A percentile compares a stretch with the other conserved stretches of the same genome.
phyloP scores from a whole-genome alignment of 1,140 invertebrate species.

The Paraescarpia echinospica region DNA sequence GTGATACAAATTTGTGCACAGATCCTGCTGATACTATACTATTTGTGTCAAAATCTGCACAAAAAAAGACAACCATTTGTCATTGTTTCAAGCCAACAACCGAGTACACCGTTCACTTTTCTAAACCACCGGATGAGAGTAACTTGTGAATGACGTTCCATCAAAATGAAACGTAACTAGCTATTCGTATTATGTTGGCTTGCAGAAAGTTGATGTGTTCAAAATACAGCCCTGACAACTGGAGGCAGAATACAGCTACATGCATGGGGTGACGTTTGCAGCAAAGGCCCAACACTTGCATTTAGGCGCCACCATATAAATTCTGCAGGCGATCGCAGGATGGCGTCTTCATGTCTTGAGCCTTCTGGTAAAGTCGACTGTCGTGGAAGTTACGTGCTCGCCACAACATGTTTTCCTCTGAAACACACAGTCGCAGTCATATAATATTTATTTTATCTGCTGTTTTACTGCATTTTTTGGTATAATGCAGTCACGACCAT shows the following conservation, averaged over 20 bases:
- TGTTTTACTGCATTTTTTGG: too few species aligned
- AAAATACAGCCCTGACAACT: not conserved
- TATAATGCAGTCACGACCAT: too few species aligned
- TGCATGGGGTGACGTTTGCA: not conserved
- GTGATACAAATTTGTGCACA: too few species aligned
- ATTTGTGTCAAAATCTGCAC: too few species aligned
- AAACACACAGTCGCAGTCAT: conserved; percentile 38
- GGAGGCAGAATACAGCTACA: not conserved
- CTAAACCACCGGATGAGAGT: not conserved
- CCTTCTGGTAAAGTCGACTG: conserved; percentile 72
- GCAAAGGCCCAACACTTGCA: not conserved
- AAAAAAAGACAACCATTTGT: not conserved
- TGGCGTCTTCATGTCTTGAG: conserved; percentile 80
- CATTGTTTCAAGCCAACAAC: not conserved
- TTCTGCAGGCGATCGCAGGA: conserved; percentile 84
- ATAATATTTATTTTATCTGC: too few species aligned
- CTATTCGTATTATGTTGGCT: not conserved
- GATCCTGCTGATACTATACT: too few species aligned
- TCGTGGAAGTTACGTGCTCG: conserved; percentile 83
- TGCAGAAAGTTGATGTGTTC: not conserved
- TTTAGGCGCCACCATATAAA: conserved; percentile 51
- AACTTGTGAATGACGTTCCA: too few species aligned
- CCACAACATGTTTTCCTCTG: conserved; percentile 84
- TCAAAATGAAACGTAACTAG: not conserved
- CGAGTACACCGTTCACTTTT: not conserved